Evolutionary conservation across 2,113 vertebrate genomes (phyloP).

Genomic region (Seriola dumerili): DNA sequence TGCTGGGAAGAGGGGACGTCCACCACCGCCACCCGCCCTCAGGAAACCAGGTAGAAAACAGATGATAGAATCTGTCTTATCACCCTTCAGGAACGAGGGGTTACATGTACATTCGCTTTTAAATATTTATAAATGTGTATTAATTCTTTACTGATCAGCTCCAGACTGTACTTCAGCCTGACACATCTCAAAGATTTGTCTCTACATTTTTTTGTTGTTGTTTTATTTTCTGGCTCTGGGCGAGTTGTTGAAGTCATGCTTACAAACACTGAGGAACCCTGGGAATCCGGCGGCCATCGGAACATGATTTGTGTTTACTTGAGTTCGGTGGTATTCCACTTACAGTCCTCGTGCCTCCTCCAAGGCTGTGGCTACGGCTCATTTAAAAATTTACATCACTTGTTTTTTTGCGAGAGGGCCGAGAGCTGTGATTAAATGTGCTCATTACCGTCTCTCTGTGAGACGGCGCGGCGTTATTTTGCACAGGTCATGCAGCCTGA

Average conservation of each 20-base stretch:
- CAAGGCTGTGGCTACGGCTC: constrained; percentile 26
- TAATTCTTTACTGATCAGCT: constrained; percentile 24
- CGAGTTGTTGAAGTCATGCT: constrained; percentile 8
- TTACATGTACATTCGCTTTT: constrained; percentile 11
- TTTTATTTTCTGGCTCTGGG: background rate
- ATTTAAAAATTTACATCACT: constrained; percentile 57
- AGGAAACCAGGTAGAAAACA: too few species aligned
- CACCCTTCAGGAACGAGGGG: background rate
- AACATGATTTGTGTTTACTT: constrained; percentile 32
- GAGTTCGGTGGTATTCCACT: constrained; percentile 25
- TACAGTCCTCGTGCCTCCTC: constrained; percentile 20
- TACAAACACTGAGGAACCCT: constrained; percentile 19
- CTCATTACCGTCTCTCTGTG: constrained; percentile 65
- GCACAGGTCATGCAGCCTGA: constrained; percentile 67
- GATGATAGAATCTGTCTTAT: too few species aligned
- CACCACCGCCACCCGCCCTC: too few species aligned
- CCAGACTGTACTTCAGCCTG: constrained; percentile 6
- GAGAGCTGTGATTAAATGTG: constrained; percentile 73
- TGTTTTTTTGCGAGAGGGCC: constrained; percentile 56
- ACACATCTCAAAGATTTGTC: constrained; percentile 27
- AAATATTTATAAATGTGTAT: constrained; percentile 22
- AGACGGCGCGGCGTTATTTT: constrained; percentile 55
- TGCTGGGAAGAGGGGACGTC: too few species aligned
- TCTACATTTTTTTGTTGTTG: background rate
- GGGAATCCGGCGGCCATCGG: constrained; percentile 16